Conservation (phyloP, 2,888 invertebrate genomes). For the Molanna angustata region DNA sequence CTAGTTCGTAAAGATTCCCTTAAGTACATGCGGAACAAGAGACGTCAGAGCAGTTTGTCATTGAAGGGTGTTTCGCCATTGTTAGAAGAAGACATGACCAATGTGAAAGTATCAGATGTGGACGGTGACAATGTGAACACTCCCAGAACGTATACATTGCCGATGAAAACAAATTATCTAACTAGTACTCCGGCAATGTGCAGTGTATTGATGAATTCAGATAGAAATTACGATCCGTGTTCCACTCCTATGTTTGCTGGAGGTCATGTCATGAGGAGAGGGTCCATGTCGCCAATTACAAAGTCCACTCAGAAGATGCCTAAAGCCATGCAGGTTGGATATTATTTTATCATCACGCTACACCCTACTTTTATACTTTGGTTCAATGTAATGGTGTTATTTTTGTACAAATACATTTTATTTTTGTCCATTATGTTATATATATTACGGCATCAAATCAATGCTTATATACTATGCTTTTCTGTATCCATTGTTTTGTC, state of each 20-base stretch:
- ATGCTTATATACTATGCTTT: no score
- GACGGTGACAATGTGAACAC: constrained; percentile 11
- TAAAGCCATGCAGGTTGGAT: constrained; percentile 82
- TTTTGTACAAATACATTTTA: no score
- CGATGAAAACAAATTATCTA: constrained; percentile 42
- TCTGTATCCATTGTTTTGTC: no score
- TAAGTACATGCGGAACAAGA: constrained; percentile 35
- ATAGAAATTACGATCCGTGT: constrained; percentile 38
- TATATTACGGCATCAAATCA: no score
- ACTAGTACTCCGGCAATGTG: constrained; percentile 49
- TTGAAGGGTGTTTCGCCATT: constrained; percentile 1
- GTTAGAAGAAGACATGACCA: neutral
- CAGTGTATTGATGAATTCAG: constrained; percentile 17
- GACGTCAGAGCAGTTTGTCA: constrained; percentile 10
- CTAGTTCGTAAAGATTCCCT: constrained; percentile 40
- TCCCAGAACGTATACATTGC: constrained; percentile 33
- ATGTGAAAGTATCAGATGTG: neutral
- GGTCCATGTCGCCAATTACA: constrained; percentile 86
- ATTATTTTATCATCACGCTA: no score
- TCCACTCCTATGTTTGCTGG: constrained; percentile 45
- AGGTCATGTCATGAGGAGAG: constrained; percentile 51
- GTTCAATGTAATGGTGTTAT: no score
- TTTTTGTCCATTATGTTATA: no score
- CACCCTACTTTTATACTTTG: no score
- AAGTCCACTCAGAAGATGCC: constrained; percentile 84